phyloP scores from a whole-genome alignment of 2,797 vertebrate species.

The Naso thynnoides region DNA sequence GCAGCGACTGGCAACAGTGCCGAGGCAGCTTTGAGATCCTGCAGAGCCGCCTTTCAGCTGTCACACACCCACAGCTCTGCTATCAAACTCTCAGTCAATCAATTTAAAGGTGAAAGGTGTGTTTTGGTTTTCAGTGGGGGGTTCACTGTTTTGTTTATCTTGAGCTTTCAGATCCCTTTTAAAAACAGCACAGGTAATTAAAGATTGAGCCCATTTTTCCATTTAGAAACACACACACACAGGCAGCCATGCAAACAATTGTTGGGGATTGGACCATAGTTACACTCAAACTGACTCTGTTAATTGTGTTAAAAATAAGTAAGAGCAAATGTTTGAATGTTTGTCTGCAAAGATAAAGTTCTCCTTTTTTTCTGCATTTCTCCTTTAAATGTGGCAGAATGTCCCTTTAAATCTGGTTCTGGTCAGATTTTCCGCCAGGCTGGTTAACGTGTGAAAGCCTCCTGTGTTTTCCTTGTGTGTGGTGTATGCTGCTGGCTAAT shows the following conservation, averaged over 20 bases:
- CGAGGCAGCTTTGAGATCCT: slow-evolving; percentile 9
- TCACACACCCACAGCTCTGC: slow-evolving; percentile 15
- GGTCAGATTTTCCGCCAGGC: slow-evolving; percentile 26
- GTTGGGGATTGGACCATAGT: background rate
- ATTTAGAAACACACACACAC: slow-evolving; percentile 20
- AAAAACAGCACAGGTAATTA: slow-evolving; percentile 67
- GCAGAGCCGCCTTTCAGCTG: slow-evolving; percentile 22
- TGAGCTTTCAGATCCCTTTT: slow-evolving; percentile 43
- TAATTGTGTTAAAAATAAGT: slow-evolving; percentile 11
- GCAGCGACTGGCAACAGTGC: slow-evolving; percentile 1
- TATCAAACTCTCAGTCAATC: slow-evolving; percentile 26
- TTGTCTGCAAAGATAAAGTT: background rate
- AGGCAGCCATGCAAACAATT: background rate
- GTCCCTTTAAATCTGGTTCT: slow-evolving; percentile 22
- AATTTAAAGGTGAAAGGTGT: slow-evolving; percentile 45
- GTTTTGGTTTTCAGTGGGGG: slow-evolving; percentile 51
- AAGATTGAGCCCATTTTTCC: slow-evolving; percentile 31
- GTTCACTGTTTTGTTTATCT: slow-evolving; percentile 41
- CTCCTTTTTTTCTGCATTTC: background rate
- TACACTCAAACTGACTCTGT: background rate
- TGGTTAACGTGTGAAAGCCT: slow-evolving; percentile 49
- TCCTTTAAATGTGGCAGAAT: background rate
- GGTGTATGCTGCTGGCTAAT: slow-evolving; percentile 48
- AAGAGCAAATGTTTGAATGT: background rate
- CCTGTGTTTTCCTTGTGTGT: slow-evolving; percentile 23